phyloP scores from a whole-genome alignment of 2,797 vertebrate species.

The Danio tinwini region DNA sequence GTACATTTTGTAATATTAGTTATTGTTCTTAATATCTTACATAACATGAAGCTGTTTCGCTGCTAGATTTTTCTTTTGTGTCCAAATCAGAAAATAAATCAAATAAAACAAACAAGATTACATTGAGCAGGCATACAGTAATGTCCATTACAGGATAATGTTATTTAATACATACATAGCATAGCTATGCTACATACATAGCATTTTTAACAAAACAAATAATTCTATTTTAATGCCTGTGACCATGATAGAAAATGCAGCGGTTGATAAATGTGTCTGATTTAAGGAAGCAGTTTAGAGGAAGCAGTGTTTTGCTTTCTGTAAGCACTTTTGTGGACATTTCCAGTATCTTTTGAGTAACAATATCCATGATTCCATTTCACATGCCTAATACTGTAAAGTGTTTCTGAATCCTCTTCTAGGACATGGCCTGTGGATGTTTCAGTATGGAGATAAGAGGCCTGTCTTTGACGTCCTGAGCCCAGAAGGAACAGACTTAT shows the following conservation, averaged over 20 bases:
- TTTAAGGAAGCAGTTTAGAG: not conserved
- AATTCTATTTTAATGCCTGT: not conserved
- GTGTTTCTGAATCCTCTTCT: slow-evolving; percentile 47
- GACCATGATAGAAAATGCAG: not conserved
- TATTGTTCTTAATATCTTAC: not conserved
- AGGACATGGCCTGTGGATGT: slow-evolving; percentile 95
- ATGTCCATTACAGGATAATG: not conserved
- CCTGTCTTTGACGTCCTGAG: slow-evolving; percentile 91
- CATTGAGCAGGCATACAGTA: not conserved
- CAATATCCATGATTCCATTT: not conserved
- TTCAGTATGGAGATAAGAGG: slow-evolving; percentile 88
- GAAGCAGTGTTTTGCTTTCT: not conserved
- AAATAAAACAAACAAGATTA: not conserved
- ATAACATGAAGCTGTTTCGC: not conserved
- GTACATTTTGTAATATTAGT: slow-evolving; percentile 7
- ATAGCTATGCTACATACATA: no score
- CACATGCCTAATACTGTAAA: slow-evolving; percentile 14
- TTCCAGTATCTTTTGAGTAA: not conserved
- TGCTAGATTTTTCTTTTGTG: not conserved
- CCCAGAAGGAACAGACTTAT: slow-evolving; percentile 86
- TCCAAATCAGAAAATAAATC: not conserved
- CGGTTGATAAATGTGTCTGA: not conserved
- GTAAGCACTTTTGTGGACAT: not conserved
- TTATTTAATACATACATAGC: not conserved
- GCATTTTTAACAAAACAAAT: not conserved